Evolutionary conservation across 2,113 vertebrate species (phyloP).

Genomic region (Tetrao urogallus): DNA sequence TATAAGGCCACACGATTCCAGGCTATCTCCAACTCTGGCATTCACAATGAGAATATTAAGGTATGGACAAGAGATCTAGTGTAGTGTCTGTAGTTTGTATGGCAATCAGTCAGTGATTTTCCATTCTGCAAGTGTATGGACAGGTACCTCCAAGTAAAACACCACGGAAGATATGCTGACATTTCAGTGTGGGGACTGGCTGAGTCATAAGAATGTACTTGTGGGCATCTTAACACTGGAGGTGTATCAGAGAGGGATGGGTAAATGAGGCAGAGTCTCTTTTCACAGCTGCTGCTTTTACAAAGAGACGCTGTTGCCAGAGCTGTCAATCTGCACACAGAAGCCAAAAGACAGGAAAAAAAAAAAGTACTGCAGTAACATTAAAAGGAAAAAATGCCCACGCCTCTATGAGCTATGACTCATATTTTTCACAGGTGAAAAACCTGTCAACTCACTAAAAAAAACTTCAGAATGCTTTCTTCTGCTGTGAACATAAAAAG

Average conservation of each 20-base stretch:
- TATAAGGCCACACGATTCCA: slow-evolving; percentile 83
- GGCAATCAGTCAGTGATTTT: background rate
- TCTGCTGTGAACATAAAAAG: background rate
- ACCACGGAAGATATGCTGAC: accelerated
- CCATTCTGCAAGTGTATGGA: background rate
- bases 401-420: slow-evolving; percentile 19
- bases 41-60: slow-evolving; percentile 83
- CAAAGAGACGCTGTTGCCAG: background rate
- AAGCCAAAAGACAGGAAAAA: slow-evolving; percentile 25
- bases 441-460: slow-evolving; percentile 1
- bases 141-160: background rate
- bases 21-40: slow-evolving; percentile 78
- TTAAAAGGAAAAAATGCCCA: background rate
- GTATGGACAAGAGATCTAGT: slow-evolving; percentile 46
- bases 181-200: background rate
- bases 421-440: slow-evolving; percentile 50
- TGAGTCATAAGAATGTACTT: background rate
- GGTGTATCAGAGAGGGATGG: background rate
- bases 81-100: background rate
- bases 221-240: background rate
- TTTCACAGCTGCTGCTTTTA: slow-evolving; percentile 20
- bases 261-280: background rate
- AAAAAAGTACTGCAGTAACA: background rate
- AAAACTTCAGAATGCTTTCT: background rate
- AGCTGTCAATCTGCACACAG: slow-evolving; percentile 28